Percentiles rank a stretch among this genome's conserved stretches.
These are phyloP conservation scores for Lissocephala sabroskyi DNA, from an alignment of 2,888 invertebrate genomes.

Conservation along the genomic window DNA sequence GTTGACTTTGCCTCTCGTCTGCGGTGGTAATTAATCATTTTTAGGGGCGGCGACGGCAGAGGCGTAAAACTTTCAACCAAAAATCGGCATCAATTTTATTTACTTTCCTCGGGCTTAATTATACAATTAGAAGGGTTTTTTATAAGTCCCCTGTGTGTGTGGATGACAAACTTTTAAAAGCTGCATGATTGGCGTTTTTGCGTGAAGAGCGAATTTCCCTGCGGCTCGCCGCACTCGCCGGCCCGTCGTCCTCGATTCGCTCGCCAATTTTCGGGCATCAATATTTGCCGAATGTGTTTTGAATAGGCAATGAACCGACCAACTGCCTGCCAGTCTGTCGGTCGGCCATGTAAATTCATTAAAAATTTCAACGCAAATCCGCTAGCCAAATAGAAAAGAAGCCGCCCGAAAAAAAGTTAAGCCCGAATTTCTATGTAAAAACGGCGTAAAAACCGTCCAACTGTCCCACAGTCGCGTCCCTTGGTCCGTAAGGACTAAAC, in stretches of 20 bases:
- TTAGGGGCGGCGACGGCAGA: conserved; percentile 14
- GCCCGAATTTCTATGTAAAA: too few species aligned
- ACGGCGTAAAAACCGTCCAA: too few species aligned
- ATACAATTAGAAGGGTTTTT: conserved; percentile 49
- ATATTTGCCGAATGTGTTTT: conserved; percentile 62
- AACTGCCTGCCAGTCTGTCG: neutral
- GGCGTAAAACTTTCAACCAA: conserved; percentile 27
- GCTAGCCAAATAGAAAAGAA: conserved; percentile 52
- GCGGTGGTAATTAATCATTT: conserved; percentile 52
- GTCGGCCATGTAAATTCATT: conserved; percentile 51
- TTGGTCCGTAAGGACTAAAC: conserved; percentile 42
- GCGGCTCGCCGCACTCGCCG: too few species aligned
- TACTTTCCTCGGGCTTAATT: conserved; percentile 31
- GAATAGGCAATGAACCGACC: conserved; percentile 52
- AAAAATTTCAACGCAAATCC: conserved; percentile 50
- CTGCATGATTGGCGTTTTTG: conserved; percentile 45
- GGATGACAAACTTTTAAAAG: conserved; percentile 44
- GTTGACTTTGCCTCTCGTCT: too few species aligned
- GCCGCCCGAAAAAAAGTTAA: conserved; percentile 31
- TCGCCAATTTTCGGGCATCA: conserved; percentile 59
- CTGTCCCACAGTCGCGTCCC: too few species aligned
- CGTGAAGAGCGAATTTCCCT: too few species aligned
- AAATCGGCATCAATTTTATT: conserved; percentile 56
- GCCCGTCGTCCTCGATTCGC: conserved; percentile 27
- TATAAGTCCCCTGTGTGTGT: conserved; percentile 14